Percentiles rank a stretch among this genome's conserved stretches.
Conservation (phyloP, 2,797 vertebrate species). For the Bradypodion ventrale region DNA sequence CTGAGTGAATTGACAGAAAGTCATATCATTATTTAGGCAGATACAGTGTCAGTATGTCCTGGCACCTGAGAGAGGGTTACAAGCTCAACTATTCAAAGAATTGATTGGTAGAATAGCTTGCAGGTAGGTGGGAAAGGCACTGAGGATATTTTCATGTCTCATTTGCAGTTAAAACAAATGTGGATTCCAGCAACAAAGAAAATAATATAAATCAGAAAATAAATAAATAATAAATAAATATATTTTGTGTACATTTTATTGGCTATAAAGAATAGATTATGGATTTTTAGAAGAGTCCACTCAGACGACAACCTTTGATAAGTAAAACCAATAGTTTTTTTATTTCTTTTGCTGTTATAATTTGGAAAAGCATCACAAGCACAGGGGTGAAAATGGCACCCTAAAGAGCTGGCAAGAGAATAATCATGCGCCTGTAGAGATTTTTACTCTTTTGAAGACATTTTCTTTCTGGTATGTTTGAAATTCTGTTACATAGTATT, state of each 20-base stretch:
- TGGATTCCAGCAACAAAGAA: neutral
- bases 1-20: neutral
- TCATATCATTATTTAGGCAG: conserved; percentile 1
- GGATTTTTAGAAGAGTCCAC: neutral
- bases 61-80: conserved; percentile 29
- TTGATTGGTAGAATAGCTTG: conserved; percentile 18
- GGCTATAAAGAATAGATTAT: neutral
- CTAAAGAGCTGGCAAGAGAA: neutral
- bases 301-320: neutral
- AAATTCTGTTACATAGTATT: conserved; percentile 17
- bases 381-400: neutral
- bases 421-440: neutral
- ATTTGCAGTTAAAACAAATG: conserved; percentile 27
- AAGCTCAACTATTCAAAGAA: conserved; percentile 17
- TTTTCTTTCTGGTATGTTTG: neutral
- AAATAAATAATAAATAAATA: no score
- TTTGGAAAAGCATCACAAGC: neutral
- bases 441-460: neutral
- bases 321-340: conserved; percentile 1
- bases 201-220: no score
- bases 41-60: conserved; percentile 26
- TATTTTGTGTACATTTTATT: neutral
- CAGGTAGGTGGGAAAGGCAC: conserved; percentile 4
- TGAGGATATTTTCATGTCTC: conserved; percentile 41
- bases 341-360: neutral